Base-by-base conservation (phyloP, 2,888 invertebrate species). In the Zygogramma bicolorata region DNA sequence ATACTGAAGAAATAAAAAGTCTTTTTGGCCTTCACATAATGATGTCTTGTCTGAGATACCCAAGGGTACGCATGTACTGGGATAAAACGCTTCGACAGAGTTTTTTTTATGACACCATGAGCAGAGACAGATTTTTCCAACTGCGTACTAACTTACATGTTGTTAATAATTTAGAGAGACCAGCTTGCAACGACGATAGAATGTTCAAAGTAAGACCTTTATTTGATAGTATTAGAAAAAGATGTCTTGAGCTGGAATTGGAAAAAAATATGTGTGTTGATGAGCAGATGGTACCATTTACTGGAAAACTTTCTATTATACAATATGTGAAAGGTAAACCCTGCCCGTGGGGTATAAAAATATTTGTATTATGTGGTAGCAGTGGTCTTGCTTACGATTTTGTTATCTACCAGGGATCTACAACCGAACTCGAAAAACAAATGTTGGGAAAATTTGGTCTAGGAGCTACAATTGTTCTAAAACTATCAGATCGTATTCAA, bases 241-340 rank as follows among this genome's bases (percentile, higher is more conserved):
- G n/a, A n/a, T n/a, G n/a, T n/a, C n/a, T n/a, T n/a, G n/a, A n/a
- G n/a, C n/a, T n/a, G n/a, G n/a, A n/a, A n/a, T n/a, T n/a, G n/a
- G n/a, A n/a, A n/a, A n/a, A n/a, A n/a, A n/a, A n/a, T n/a, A n/a
- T n/a, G n/a, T n/a, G n/a, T n/a, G n/a, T n/a, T n/a, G n/a, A n/a
- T n/a, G n/a, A n/a, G n/a, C n/a, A n/a, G n/a, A n/a, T n/a, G n/a
- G n/a, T n/a, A n/a, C n/a, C n/a, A n/a, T n/a, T n/a, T n/a, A n/a
- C n/a, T n/a, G n/a, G n/a, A n/a, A n/a, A n/a, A 10, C 15, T 42
- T 8, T 42, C 5, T 5, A 42, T 42, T 42, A 42, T 42, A n/a
- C 62, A 62, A 15, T 62, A 42, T n/a, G 42, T 62, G 3, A 62
- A 62, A 62, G 25, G 42, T n/a, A 62, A 42, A n/a, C 62, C 42